phyloP scores from a whole-genome alignment of 2,888 invertebrate genomes.

The Panopea generosa region DNA sequence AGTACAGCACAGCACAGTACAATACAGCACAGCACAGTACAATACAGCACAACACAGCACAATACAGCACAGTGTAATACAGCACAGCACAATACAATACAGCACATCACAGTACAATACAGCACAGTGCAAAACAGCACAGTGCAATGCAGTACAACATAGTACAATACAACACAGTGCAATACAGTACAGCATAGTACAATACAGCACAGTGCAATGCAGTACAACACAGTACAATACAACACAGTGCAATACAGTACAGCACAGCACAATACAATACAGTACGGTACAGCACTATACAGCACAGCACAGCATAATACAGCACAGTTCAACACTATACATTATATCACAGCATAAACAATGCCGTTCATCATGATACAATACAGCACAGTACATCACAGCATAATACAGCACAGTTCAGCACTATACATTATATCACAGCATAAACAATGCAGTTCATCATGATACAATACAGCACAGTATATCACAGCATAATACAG shows the following conservation, averaged over 20 bases:
- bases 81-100: too few species aligned
- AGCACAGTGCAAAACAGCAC: too few species aligned
- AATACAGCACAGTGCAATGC: conserved; percentile 24
- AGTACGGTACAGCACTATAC: conserved; percentile 19
- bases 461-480: conserved; percentile 35
- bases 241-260: conserved; percentile 16
- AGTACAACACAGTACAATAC: conserved; percentile 27
- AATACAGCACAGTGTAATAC: too few species aligned
- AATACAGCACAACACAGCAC: too few species aligned
- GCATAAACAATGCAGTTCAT: conserved; percentile 26
- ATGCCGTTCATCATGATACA: not conserved
- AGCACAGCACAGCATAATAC: conserved; percentile 14
- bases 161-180: conserved; percentile 16
- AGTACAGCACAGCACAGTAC: too few species aligned
- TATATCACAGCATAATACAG: conserved; percentile 42
- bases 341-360: conserved; percentile 9
- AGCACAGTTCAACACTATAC: conserved; percentile 6
- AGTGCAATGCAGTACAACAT: conserved; percentile 1
- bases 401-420: conserved; percentile 18
- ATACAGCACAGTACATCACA: conserved; percentile 12
- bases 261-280: conserved; percentile 28
- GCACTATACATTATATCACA: conserved; percentile 33
- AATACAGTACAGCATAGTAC: conserved; percentile 27
- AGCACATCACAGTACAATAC: not conserved
- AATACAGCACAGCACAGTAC: too few species aligned